Percentiles rank a stretch among this genome's conserved stretches.
Evolutionary conservation across 2,113 vertebrate genomes (phyloP).

Genomic region (Dinomys branickii): DNA sequence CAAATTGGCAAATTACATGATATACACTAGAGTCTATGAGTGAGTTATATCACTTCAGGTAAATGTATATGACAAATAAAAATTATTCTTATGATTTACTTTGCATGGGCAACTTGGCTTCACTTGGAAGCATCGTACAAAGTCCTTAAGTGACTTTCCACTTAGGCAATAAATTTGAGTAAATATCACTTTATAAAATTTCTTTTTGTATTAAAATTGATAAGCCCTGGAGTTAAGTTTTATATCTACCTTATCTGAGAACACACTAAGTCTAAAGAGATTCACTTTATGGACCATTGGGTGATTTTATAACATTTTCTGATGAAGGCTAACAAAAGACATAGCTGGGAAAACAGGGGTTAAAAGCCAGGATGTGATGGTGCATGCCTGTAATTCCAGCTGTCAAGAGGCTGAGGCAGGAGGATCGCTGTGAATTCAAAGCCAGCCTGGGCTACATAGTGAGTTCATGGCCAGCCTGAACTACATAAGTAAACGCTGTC

Average conservation of each 20-base stretch:
- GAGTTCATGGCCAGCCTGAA: not conserved
- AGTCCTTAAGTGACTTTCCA: constrained; percentile 11
- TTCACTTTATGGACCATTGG: constrained; percentile 35
- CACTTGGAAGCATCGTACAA: not conserved
- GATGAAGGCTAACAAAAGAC: not conserved
- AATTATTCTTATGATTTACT: constrained; percentile 41
- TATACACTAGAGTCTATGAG: not conserved
- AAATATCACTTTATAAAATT: constrained; percentile 55
- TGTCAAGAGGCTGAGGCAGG: not conserved
- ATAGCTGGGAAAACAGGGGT: not conserved
- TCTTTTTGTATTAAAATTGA: constrained; percentile 46
- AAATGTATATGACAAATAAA: constrained; percentile 28
- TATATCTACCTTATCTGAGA: not conserved
- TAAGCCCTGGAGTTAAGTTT: constrained; percentile 24
- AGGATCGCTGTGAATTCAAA: not conserved
- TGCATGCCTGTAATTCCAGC: not conserved
- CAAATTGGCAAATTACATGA: not conserved
- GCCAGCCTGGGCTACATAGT: not conserved
- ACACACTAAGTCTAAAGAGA: constrained; percentile 7
- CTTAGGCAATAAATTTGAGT: constrained; percentile 16
- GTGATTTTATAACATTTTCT: constrained; percentile 14
- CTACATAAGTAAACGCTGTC: not conserved
- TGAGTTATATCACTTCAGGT: not conserved
- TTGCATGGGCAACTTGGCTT: not conserved
- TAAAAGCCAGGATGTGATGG: not conserved